These are phyloP conservation scores for Hucho hucho DNA, from an alignment of 2,113 vertebrate species.

Conservation along the genomic window DNA sequence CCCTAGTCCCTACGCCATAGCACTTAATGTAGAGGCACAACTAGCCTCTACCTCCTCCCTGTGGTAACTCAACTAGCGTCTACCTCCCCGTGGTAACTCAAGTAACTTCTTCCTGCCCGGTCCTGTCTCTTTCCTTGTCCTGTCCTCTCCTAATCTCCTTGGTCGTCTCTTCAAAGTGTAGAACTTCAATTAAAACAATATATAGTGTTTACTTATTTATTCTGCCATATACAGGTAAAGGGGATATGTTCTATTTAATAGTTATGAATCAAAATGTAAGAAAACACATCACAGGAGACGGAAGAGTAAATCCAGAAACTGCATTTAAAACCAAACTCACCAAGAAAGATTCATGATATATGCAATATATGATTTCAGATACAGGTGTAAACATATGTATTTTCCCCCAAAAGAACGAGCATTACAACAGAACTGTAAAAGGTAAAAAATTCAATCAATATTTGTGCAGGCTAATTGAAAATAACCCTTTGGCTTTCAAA, in stretches of 20 bases:
- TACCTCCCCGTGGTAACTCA: too few species aligned
- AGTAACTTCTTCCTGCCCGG: too few species aligned
- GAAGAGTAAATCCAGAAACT: constrained; percentile 7
- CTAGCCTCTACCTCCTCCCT: too few species aligned
- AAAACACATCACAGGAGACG: constrained; percentile 2
- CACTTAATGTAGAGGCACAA: too few species aligned
- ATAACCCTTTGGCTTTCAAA: constrained; percentile 73
- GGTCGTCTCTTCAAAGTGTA: too few species aligned
- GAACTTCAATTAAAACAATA: too few species aligned
- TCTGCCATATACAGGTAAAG: too few species aligned
- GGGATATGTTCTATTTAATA: not conserved
- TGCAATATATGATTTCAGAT: constrained; percentile 74
- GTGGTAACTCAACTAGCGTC: too few species aligned
- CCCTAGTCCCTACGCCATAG: too few species aligned
- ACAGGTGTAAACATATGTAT: constrained; percentile 76
- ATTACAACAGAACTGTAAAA: constrained; percentile 52
- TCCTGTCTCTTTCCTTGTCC: too few species aligned
- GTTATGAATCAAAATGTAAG: not conserved
- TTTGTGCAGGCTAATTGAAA: constrained; percentile 66
- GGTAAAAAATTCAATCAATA: constrained; percentile 59
- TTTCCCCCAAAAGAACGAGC: constrained; percentile 55
- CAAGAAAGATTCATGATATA: constrained; percentile 65
- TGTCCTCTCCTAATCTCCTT: too few species aligned
- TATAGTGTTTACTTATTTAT: too few species aligned
- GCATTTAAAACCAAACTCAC: constrained; percentile 49